Conservation (phyloP, 2,797 vertebrate species). For the Emydoidea blandingii region DNA sequence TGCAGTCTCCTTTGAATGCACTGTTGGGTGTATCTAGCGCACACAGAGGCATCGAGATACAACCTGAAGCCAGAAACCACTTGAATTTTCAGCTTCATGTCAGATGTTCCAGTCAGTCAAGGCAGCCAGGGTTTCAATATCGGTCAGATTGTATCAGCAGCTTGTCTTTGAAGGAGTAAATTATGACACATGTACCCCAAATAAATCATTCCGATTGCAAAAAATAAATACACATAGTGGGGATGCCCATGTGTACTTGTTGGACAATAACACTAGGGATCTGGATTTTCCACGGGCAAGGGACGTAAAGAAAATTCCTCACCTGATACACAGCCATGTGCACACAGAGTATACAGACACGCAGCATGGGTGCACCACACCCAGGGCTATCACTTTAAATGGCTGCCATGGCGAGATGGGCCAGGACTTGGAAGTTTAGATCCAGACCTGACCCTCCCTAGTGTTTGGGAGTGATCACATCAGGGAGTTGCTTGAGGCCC, state of each 20-base stretch:
- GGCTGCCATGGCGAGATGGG: neutral
- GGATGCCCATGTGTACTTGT: neutral
- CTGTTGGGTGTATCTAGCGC: neutral
- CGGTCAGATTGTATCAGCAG: neutral
- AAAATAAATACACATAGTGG: neutral
- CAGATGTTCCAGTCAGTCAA: neutral
- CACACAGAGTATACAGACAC: neutral
- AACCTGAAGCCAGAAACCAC: neutral
- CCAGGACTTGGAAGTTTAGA: neutral
- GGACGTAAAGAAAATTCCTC: neutral
- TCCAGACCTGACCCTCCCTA: neutral
- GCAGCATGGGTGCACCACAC: neutral
- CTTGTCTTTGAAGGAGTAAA: neutral
- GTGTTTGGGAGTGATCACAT: neutral
- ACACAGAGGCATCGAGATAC: neutral
- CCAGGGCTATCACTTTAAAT: neutral
- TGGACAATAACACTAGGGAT: conserved; percentile 7
- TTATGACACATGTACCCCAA: neutral
- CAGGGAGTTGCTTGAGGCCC: neutral
- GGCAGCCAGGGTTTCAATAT: neutral
- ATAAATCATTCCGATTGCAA: neutral
- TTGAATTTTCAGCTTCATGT: neutral
- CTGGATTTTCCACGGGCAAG: neutral
- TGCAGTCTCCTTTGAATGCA: neutral
- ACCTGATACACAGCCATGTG: neutral